Evolutionary conservation across 2,797 vertebrate genomes (phyloP).

Genomic region (Galaxias olidus): DNA sequence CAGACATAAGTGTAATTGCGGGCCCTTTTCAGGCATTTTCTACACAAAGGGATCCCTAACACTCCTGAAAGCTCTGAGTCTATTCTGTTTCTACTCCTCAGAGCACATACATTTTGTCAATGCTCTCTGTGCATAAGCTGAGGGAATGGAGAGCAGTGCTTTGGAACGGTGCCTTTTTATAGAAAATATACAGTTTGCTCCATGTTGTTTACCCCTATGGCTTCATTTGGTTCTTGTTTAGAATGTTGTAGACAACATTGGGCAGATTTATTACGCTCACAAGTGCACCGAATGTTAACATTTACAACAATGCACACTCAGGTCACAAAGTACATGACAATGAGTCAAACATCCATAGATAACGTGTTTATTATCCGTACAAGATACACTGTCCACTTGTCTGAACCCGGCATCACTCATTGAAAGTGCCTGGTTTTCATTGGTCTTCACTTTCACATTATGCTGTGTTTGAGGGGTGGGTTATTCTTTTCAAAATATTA

Average conservation of each 20-base stretch:
- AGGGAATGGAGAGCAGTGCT: conserved; percentile 18
- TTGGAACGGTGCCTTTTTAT: conserved; percentile 8
- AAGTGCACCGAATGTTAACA: conserved; percentile 31
- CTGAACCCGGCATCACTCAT: conserved; percentile 29
- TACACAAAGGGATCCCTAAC: neutral
- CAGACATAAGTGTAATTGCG: no score
- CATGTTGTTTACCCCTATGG: neutral
- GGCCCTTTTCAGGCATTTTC: no score
- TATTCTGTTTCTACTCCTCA: conserved; percentile 23
- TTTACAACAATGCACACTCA: conserved; percentile 36
- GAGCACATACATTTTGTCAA: conserved; percentile 15
- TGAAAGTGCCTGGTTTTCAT: conserved; percentile 45
- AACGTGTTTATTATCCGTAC: conserved; percentile 61
- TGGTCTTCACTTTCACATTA: conserved; percentile 25
- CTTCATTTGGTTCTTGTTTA: conserved; percentile 5
- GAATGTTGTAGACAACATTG: conserved; percentile 15
- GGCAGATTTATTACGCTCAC: conserved; percentile 39
- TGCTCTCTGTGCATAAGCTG: neutral
- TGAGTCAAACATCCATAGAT: conserved; percentile 39
- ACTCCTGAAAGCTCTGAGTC: conserved; percentile 19
- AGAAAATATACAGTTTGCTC: neutral
- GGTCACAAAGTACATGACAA: conserved; percentile 36
- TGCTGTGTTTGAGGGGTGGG: no score
- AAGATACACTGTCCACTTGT: conserved; percentile 34
- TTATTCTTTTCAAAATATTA: conserved; percentile 20